Evolutionary conservation across 1,140 invertebrate species (phyloP).

Genomic region (Plutomurus gul): DNA sequence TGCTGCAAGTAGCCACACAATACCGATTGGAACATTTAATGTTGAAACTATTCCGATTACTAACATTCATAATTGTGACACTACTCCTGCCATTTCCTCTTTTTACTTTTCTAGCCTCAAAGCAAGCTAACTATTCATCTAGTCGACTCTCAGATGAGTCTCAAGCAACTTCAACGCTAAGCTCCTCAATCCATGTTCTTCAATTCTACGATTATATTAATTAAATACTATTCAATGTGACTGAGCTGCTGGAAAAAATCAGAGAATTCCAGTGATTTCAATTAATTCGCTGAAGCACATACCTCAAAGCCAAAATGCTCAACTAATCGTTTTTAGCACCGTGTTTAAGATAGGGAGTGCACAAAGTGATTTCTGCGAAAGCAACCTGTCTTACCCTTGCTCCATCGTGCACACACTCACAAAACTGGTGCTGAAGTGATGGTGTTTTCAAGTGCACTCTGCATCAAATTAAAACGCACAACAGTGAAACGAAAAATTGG

Average conservation of each 20-base stretch:
- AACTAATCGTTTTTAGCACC: too few species aligned
- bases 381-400: too few species aligned
- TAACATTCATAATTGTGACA: slow-evolving; percentile 54
- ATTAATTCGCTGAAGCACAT: too few species aligned
- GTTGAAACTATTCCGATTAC: slow-evolving; percentile 52
- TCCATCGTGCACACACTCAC: too few species aligned
- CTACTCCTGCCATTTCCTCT: slow-evolving; percentile 48
- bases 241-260: too few species aligned
- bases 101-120: slow-evolving; percentile 22
- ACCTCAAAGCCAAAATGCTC: too few species aligned
- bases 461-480: not conserved
- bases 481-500: not conserved
- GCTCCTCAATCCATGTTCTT: not conserved
- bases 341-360: too few species aligned
- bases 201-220: too few species aligned
- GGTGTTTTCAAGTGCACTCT: not conserved
- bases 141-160: not conserved
- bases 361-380: too few species aligned
- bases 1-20: slow-evolving; percentile 49
- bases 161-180: not conserved
- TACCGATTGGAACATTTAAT: slow-evolving; percentile 53
- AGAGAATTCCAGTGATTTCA: too few species aligned
- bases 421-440: too few species aligned
- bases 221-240: too few species aligned
- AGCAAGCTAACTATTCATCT: not conserved